phyloP scores from a whole-genome alignment of 2,888 invertebrate genomes.

The Deilephila porcellus region DNA sequence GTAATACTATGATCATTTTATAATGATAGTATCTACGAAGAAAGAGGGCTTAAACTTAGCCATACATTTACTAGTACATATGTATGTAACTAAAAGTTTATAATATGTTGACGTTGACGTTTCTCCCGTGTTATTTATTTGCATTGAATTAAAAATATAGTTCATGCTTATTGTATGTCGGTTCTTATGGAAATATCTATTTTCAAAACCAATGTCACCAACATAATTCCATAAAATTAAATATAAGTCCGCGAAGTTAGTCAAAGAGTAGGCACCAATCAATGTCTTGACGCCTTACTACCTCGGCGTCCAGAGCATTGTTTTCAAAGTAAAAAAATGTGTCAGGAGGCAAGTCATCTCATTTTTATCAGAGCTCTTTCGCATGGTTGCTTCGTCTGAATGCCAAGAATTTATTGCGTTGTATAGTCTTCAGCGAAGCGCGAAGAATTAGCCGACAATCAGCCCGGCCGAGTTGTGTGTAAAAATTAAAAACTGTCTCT shows the following conservation, averaged over 20 bases:
- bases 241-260: neutral
- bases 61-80: no score
- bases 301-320: slow-evolving; percentile 58
- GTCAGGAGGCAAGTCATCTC: slow-evolving; percentile 72
- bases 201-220: neutral
- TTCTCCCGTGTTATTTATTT: no score
- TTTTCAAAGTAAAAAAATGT: slow-evolving; percentile 74
- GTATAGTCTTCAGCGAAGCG: slow-evolving; percentile 75
- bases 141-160: no score
- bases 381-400: slow-evolving; percentile 75
- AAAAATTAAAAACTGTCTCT: slow-evolving; percentile 17
- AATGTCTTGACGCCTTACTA: slow-evolving; percentile 50
- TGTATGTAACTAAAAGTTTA: no score
- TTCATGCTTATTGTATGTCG: no score
- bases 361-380: slow-evolving; percentile 79
- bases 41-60: no score
- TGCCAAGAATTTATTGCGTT: slow-evolving; percentile 80
- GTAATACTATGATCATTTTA: no score
- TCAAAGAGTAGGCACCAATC: slow-evolving; percentile 39
- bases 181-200: no score
- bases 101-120: no score
- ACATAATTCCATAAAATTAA: neutral
- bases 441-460: slow-evolving; percentile 77
- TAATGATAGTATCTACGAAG: no score
- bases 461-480: slow-evolving; percentile 42